These are phyloP conservation scores for Danaus plexippus DNA, from an alignment of 1,140 invertebrate genomes.

Conservation along the genomic window DNA sequence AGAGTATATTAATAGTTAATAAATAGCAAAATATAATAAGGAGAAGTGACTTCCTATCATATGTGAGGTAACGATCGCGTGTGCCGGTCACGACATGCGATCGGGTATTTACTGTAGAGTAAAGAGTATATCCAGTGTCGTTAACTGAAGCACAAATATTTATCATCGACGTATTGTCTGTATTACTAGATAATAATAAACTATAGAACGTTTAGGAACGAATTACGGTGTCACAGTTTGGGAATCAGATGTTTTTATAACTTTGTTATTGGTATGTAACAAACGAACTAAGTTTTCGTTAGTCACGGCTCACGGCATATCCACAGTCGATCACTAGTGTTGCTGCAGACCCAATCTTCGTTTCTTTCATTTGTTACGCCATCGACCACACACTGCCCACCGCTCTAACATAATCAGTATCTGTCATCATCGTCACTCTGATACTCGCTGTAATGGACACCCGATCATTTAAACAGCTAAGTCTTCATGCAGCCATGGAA, in stretches of 20 bases:
- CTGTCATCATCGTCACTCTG: no score
- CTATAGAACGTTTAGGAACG: constrained; percentile 22
- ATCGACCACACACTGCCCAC: no score
- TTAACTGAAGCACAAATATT: constrained; percentile 32
- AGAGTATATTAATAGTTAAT: constrained; percentile 40
- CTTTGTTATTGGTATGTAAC: not conserved
- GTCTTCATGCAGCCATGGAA: no score
- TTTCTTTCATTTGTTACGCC: no score
- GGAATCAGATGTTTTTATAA: constrained; percentile 8
- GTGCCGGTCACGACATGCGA: constrained; percentile 1
- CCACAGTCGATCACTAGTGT: constrained; percentile 10
- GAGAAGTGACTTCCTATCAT: constrained; percentile 65
- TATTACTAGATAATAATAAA: constrained; percentile 28
- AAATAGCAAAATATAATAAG: constrained; percentile 64
- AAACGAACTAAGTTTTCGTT: no score
- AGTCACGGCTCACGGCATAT: constrained; percentile 2
- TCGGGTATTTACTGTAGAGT: constrained; percentile 27
- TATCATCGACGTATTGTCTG: constrained; percentile 25
- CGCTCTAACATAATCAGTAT: no score
- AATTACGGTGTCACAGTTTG: constrained; percentile 11
- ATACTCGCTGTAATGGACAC: no score
- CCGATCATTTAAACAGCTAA: no score
- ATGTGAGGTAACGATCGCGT: constrained; percentile 1
- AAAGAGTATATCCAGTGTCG: constrained; percentile 31
- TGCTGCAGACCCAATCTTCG: no score